Evolutionary conservation across 2,888 invertebrate genomes (phyloP), one percentile per base, ranked within the genome.

Genomic region (Mesodorylaimus sp.): DNA sequence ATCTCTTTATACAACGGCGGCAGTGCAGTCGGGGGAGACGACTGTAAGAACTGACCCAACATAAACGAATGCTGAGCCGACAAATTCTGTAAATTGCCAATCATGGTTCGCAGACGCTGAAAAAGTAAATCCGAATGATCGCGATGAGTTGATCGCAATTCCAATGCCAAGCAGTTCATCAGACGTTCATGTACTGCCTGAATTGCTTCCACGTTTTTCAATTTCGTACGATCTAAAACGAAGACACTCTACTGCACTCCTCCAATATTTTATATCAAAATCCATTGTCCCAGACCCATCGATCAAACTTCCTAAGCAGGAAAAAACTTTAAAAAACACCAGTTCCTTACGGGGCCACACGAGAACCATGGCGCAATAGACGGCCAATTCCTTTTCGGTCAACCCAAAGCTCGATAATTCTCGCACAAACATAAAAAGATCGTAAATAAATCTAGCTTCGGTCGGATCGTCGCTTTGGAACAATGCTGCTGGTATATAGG

Each of bases 321-420:
- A 32, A 32, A 32, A 10, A 16, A 32, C 10, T 32, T 16, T 16
- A 32, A 7, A 16, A 7, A 10, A 32, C 7, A 32, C 7, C 16
- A 7, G 32, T 32, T 16, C n/a, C 72, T 71, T 69, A 91, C 91
- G 88, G 74, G 88, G 84, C 74, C 85, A 85, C 64, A 97, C 76
- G 59, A 97, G 78, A 61, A 93, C 86, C 62, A 84, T 79, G 63
- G 93, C 91, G 71, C 91, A 88, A 73, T 91, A 87, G 54, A 95
- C 76, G 53, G 93, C 91, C 66, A 93, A 75, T 73, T 95, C 91
- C 59, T 82, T 83, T 74, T 93, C 91, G 57, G 86, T 89, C 61
- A 95, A 78, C 72, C 88, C 86, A 61, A 91, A 77, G 71, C 84
- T 80, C 62, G 89, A 87, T 69, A 95, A 79, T 58, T 82, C 80